A percentile compares a stretch with the other conserved stretches of the same genome.
phyloP scores from a whole-genome alignment of 2,113 vertebrate genomes.

The Myrmecobius fasciatus region DNA sequence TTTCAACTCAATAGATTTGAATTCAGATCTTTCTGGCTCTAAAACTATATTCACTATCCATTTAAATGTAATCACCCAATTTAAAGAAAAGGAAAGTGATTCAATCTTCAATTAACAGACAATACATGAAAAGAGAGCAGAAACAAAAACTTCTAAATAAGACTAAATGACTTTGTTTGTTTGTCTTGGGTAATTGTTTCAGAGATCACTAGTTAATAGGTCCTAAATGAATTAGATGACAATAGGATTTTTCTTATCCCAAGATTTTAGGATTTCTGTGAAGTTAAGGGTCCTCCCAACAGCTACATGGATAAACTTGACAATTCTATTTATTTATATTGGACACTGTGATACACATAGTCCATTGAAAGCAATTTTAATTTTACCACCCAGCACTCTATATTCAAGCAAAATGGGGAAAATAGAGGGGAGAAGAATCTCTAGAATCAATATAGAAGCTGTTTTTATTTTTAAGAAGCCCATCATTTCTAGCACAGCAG shows the following conservation, averaged over 20 bases:
- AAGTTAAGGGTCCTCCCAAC: background rate
- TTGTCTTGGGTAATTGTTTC: background rate
- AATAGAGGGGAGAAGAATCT: background rate
- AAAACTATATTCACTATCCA: background rate
- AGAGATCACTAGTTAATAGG: background rate
- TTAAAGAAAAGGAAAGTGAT: background rate
- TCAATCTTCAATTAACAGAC: background rate
- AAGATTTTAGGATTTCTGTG: background rate
- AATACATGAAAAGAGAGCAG: background rate
- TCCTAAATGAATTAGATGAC: background rate
- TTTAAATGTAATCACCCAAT: background rate
- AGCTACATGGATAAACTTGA: background rate
- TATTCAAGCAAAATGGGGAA: background rate
- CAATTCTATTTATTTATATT: background rate
- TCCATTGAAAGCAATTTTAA: background rate
- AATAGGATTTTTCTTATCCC: background rate
- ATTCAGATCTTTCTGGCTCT: background rate
- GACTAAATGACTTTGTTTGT: background rate
- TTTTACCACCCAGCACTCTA: too few species aligned
- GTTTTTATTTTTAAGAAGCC: background rate
- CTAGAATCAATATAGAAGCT: background rate
- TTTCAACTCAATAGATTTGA: background rate
- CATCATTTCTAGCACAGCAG: background rate
- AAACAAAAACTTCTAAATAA: background rate
- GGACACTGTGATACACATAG: background rate